Evolutionary conservation across 2,888 invertebrate species (phyloP), one percentile per base, ranked within the genome.

Genomic region (Andrena praecox): DNA sequence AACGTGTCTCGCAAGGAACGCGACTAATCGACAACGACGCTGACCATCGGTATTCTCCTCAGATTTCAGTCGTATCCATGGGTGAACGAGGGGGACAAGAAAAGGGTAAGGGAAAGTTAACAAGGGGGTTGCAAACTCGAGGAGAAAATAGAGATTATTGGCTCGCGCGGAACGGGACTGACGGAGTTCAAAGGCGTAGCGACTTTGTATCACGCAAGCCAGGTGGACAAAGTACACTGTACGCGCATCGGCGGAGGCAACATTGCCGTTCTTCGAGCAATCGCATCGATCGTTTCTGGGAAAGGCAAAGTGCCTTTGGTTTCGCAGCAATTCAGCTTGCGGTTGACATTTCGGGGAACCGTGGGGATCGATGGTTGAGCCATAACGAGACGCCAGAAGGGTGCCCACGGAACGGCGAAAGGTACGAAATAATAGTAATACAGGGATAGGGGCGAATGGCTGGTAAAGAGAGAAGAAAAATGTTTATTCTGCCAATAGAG

Each of bases 311-410:
- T 16, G 56, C 4, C 54, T 33, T 24, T 48, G 64, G 12, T 42
- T 63, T 35, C 27, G 59, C 42, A 59, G 24, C 20, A n/a, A 54
- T 20, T 31, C 63, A 42, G 33, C 29, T 50, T 50, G 59, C 27
- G 35, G 59, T 69, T 52, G 82, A 66, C 71, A n/a, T 76, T 82
- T 82, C 82, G 68, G 42, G 54, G 77, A 82, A 82, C 72, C 67
- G 52, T 12, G 8, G 12, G 42, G 82, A 82, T 82, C 82, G 77
- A 82, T 82, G 69, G 8, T 0, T 8, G 42, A 24, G 8, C 52
- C 8, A 42, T 35, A 29, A 78, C 29, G 27, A 24, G 35, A 29
- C 12, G 33, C 24, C 20, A 66, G 24, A 35, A 42, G 16, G 33
- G 20, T 62, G 29, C 20, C 52, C 60, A 3, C 0, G 52, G 27